Base-by-base conservation (phyloP, 2,113 vertebrate genomes). In the Echinops telfairi region DNA sequence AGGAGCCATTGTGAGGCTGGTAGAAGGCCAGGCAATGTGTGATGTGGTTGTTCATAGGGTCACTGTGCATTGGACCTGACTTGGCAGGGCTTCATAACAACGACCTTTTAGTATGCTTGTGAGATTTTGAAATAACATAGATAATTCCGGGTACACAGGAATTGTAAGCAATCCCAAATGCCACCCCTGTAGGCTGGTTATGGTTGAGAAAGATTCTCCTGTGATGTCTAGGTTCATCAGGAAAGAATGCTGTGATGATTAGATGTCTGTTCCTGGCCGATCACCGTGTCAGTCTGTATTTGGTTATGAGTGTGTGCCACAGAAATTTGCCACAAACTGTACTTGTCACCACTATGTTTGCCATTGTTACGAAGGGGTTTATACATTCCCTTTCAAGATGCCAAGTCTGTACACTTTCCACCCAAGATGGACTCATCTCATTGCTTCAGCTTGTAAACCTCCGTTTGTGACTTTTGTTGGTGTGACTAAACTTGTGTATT, bases 391-490 rank as follows among this genome's bases (percentile, higher is more conserved):
- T 68, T 90, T 91, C 58, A 82, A 82, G 53, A 15, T 38, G 8
- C 40, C 75, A 38, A 66, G 76, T 83, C 87, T 96, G 22, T 92
- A 47, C 19, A 75, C 83, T 47, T 83, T 82, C 57, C 78, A 66
- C 66, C 92, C 58, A 95, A 87, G 92, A 92, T 73, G 20, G 14
- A 78, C 92, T 84, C 60, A 81, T 19, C 33, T 78, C 79, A 66
- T 83, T 94, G 31, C 70, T 89, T 90, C 57, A 14, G 12, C 71
- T 71, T 78, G 3, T 73, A 47, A 36, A 84, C 19, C 66, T 22
- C 8, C 81, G 10, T 68, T 0, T 95, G 66, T 86, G 6, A 90
- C 94, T 81, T 96, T 93, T 93, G 80, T 85, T 82, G 62, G 73
- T 78, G 57, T 68, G 53, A 31, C 47, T 81, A 83, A 93, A 62